These are phyloP conservation scores for Athalia cordata DNA, from an alignment of 2,888 invertebrate species.

Conservation along the genomic window DNA sequence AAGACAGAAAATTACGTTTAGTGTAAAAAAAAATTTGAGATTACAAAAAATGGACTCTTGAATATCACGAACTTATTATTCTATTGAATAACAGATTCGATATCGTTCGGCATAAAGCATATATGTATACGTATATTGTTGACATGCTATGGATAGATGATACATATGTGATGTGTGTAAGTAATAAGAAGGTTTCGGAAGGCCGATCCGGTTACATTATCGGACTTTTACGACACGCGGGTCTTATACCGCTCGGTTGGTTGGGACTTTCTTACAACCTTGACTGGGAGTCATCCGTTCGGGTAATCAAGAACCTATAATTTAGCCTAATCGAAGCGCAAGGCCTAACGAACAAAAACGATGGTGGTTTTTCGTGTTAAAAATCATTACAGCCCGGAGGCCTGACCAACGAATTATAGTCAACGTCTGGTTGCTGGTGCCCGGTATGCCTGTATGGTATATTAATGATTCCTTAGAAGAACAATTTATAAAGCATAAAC, in stretches of 20 bases:
- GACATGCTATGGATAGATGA: neutral
- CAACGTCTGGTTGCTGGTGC: constrained; percentile 28
- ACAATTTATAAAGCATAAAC: constrained; percentile 71
- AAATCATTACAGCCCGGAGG: constrained; percentile 64
- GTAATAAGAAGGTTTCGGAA: constrained; percentile 3
- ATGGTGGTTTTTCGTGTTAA: constrained; percentile 71
- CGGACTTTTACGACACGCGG: constrained; percentile 57
- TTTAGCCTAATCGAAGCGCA: constrained; percentile 72
- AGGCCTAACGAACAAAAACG: constrained; percentile 73
- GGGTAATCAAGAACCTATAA: constrained; percentile 73
- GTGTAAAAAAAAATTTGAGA: too few species aligned
- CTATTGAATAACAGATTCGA: neutral
- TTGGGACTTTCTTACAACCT: constrained; percentile 47
- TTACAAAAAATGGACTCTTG: too few species aligned
- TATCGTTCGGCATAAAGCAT: neutral
- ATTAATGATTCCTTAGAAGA: constrained; percentile 71
- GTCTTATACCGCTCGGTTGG: constrained; percentile 44
- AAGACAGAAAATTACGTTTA: too few species aligned
- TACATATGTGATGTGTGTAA: neutral
- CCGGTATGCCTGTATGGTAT: constrained; percentile 5
- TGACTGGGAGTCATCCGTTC: constrained; percentile 53
- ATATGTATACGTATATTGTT: neutral
- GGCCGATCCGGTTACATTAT: constrained; percentile 52
- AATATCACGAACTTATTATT: too few species aligned
- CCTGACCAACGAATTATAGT: constrained; percentile 42